phyloP scores from a whole-genome alignment of 2,888 invertebrate genomes.

The Lomographa bimaculata region DNA sequence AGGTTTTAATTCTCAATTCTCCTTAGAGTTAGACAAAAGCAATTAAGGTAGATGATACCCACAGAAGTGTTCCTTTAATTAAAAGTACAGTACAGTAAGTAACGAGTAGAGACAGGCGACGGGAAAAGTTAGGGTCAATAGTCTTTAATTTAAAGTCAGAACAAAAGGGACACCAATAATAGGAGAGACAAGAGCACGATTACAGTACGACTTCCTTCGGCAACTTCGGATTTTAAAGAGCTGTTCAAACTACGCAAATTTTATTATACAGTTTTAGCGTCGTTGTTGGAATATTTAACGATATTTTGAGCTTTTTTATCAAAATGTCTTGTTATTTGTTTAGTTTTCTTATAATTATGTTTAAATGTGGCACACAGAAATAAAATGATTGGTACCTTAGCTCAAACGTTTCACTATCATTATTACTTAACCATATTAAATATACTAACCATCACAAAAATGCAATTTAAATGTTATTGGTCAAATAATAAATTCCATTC shows the following conservation, averaged over 20 bases:
- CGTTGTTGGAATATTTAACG: neutral
- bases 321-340: no score
- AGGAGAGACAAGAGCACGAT: constrained; percentile 61
- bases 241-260: constrained; percentile 21
- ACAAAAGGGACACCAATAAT: constrained; percentile 72
- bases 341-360: no score
- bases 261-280: constrained; percentile 5
- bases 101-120: constrained; percentile 42
- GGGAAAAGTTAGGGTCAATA: constrained; percentile 67
- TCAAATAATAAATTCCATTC: no score
- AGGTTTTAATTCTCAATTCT: constrained; percentile 14
- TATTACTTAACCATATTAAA: no score
- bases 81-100: constrained; percentile 48
- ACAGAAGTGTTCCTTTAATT: constrained; percentile 43
- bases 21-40: constrained; percentile 15
- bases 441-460: no score
- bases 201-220: constrained; percentile 56
- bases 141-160: constrained; percentile 72
- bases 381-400: no score
- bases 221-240: constrained; percentile 46
- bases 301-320: no score
- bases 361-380: no score
- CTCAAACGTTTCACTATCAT: no score
- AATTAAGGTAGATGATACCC: constrained; percentile 29
- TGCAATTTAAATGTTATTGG: no score